Evolutionary conservation across 2,888 invertebrate genomes (phyloP), one percentile per base, ranked within the genome.

Genomic region (Rotaria socialis): DNA sequence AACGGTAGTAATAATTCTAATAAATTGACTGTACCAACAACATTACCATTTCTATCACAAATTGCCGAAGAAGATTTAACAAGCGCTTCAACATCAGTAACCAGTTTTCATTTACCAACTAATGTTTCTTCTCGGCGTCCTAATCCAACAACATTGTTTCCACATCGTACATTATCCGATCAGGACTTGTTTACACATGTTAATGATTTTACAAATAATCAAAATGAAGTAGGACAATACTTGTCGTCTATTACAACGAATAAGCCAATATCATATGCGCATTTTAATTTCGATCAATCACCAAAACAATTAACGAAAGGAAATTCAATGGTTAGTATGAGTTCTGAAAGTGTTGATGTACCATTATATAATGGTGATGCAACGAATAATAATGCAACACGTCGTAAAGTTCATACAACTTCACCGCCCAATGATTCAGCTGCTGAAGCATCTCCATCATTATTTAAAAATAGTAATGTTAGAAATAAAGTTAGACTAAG

Each of bases 41-140:
- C 67, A 19, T 35, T 80, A n/a, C 80, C 80, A 47, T 47, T 80
- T 10, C 47, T 80, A 2, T 47, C 47, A n/a, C 80, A 80, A 80
- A 80, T 80, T 7, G 80, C 80, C n/a, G 80, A 80, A 80, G 80
- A 80, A 80, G 80, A 80, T 80, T 6, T 80, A n/a, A 80, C 80
- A 11, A 80, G 80, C n/a, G 80, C 80, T n/a, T 80, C 80, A 47
- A 80, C 80, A 80, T 80, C 80, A 24, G 80, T 80, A 19, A 80
- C 80, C 11, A 80, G 80, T 80, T 80, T 80, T 80, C 80, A 80
- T 47, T 47, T 80, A 80, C 24, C 47, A 14, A 8, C n/a, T 7
- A 80, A 80, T 80, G 35, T 19, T 2, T 41, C 67, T 35, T 41
- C 67, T 35, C 67, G 67, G 16, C 67, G 67, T 35, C 47, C 47